Percentiles rank a stretch among this genome's conserved stretches.
Evolutionary conservation across 2,888 invertebrate genomes (phyloP).

Genomic region (Prostheceraeus crozeri): DNA sequence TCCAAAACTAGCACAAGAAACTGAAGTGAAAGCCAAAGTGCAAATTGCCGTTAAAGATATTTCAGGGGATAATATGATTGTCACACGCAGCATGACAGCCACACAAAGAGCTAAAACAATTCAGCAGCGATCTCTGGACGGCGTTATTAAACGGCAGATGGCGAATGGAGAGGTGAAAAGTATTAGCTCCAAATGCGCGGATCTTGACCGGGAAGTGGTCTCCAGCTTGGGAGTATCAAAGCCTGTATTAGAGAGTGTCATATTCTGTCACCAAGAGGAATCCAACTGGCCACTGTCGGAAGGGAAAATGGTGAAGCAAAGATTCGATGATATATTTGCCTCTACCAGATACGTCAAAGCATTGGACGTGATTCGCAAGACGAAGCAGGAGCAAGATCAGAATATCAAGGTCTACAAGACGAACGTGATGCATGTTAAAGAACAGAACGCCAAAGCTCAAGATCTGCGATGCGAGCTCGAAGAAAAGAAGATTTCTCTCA

Average conservation of each 20-base stretch:
- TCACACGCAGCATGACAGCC: constrained; percentile 66
- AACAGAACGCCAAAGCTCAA: constrained; percentile 27
- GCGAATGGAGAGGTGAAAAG: constrained; percentile 48
- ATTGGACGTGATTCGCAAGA: constrained; percentile 62
- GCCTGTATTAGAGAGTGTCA: constrained; percentile 85
- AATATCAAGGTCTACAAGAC: constrained; percentile 36
- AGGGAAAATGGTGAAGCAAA: constrained; percentile 80
- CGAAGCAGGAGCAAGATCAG: constrained; percentile 48
- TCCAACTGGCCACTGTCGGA: constrained; percentile 90
- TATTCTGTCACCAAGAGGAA: constrained; percentile 98
- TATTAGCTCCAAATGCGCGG: constrained; percentile 50
- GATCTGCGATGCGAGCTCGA: constrained; percentile 3
- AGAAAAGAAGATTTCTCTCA: constrained; percentile 22
- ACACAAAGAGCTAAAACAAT: constrained; percentile 58
- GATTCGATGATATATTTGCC: constrained; percentile 96
- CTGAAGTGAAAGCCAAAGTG: constrained; percentile 60
- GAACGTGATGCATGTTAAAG: constrained; percentile 40
- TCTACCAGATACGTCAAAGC: constrained; percentile 83
- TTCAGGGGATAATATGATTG: constrained; percentile 63
- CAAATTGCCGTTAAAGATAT: constrained; percentile 62
- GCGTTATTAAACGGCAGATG: constrained; percentile 47
- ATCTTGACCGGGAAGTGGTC: constrained; percentile 59
- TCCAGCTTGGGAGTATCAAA: constrained; percentile 75
- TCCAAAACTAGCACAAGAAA: constrained; percentile 68
- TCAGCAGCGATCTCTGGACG: constrained; percentile 51